Evolutionary conservation across 1,140 invertebrate species (phyloP).

Genomic region (Tetramorium parvispinum): DNA sequence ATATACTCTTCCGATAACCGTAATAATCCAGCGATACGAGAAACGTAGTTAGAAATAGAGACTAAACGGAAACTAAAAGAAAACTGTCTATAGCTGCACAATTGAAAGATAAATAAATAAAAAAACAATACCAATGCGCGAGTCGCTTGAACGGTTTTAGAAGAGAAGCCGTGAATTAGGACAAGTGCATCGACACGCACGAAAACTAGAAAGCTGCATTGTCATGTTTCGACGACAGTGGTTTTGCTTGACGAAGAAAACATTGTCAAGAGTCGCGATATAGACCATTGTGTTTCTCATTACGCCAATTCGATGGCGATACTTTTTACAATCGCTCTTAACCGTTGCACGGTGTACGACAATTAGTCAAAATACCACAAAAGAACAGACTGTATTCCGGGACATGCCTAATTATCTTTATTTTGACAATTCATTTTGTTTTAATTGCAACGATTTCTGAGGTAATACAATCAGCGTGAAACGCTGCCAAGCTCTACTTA

Average conservation of each 20-base stretch:
- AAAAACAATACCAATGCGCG: neutral
- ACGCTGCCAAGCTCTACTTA: slow-evolving; percentile 25
- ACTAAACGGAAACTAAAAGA: neutral
- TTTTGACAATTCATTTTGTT: slow-evolving; percentile 27
- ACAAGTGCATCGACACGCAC: slow-evolving; percentile 35
- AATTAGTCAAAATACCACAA: neutral
- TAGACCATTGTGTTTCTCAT: slow-evolving; percentile 33
- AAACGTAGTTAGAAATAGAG: neutral
- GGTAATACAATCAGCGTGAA: slow-evolving; percentile 3
- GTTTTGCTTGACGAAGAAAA: slow-evolving; percentile 49
- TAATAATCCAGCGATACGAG: neutral
- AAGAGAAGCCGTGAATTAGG: slow-evolving; percentile 38
- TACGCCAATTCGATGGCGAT: slow-evolving; percentile 37
- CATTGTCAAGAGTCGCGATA: slow-evolving; percentile 9
- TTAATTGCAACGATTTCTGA: neutral
- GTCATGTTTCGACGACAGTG: slow-evolving; percentile 42
- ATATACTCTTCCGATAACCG: neutral
- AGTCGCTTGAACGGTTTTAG: slow-evolving; percentile 11
- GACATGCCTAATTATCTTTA: slow-evolving; percentile 2
- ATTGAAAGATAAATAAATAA: slow-evolving; percentile 5
- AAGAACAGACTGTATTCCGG: neutral
- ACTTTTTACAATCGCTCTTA: slow-evolving; percentile 34
- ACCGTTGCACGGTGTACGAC: neutral
- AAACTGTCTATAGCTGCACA: neutral
- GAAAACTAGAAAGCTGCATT: slow-evolving; percentile 39